Evolutionary conservation across 2,797 vertebrate species (phyloP).

Genomic region (Siniperca undulata): DNA sequence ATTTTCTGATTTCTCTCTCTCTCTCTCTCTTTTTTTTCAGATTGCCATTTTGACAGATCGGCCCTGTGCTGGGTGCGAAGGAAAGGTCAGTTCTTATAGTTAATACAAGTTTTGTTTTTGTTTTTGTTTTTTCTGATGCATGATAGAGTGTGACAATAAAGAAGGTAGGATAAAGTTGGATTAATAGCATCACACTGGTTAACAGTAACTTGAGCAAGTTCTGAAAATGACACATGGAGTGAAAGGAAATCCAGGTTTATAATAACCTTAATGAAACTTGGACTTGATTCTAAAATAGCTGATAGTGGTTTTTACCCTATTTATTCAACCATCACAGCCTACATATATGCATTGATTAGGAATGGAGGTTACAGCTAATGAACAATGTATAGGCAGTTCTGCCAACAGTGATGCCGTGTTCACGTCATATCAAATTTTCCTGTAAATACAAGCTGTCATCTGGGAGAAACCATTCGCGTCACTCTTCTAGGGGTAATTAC

Average conservation of each 20-base stretch:
- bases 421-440: conserved; percentile 61
- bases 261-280: conserved; percentile 30
- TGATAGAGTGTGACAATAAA: conserved; percentile 4
- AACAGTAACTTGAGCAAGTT: neutral
- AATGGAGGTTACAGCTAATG: conserved; percentile 41
- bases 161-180: conserved; percentile 1
- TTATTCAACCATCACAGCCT: conserved; percentile 39
- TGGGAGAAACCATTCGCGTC: conserved; percentile 42
- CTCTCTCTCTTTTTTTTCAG: conserved; percentile 28
- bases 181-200: neutral
- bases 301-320: conserved; percentile 32
- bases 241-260: conserved; percentile 4
- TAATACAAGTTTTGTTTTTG: conserved; percentile 6
- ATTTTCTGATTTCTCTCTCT: conserved; percentile 57
- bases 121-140: neutral
- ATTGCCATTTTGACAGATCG: conserved; percentile 68
- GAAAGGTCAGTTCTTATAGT: conserved; percentile 64
- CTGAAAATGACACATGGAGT: conserved; percentile 2
- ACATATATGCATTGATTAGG: conserved; percentile 48
- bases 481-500: conserved; percentile 57
- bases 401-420: conserved; percentile 51
- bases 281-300: conserved; percentile 35
- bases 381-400: conserved; percentile 44
- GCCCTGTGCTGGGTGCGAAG: conserved; percentile 43
- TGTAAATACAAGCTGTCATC: conserved; percentile 67